Conservation (phyloP, 92 coral and sea anemone species). For the Meandrina meandrites region DNA sequence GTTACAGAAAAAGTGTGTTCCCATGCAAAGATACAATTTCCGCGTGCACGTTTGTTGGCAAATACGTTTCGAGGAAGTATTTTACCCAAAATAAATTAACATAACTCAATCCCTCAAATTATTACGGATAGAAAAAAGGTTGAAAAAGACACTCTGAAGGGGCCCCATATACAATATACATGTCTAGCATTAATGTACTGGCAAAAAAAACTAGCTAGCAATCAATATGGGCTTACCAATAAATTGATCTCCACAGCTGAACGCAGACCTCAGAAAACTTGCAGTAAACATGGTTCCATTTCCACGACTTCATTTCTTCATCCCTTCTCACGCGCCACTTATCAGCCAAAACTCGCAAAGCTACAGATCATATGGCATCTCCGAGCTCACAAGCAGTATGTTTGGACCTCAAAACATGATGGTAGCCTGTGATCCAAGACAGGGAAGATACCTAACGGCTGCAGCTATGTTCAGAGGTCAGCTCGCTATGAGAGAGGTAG, state of each 20-base stretch:
- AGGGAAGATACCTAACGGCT: constrained; percentile 89
- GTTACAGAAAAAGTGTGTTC: too few species aligned
- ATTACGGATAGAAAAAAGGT: background rate
- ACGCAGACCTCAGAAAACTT: constrained; percentile 92
- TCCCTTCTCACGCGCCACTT: constrained; percentile 94
- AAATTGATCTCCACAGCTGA: constrained; percentile 50
- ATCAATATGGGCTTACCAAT: constrained; percentile 2
- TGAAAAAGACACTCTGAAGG: too few species aligned
- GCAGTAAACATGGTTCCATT: constrained; percentile 99
- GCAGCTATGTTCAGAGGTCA: constrained; percentile 99
- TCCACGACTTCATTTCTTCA: constrained; percentile 96
- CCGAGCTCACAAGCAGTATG: constrained; percentile 92
- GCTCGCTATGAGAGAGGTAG: constrained; percentile 96
- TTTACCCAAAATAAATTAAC: background rate
- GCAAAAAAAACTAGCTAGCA: too few species aligned
- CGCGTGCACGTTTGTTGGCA: too few species aligned
- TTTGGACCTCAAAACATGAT: constrained; percentile 96
- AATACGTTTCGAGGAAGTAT: too few species aligned
- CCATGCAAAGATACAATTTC: too few species aligned
- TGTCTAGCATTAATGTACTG: too few species aligned
- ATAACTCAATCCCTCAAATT: background rate
- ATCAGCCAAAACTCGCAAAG: constrained; percentile 72
- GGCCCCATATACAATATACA: too few species aligned
- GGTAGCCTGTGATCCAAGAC: constrained; percentile 99
- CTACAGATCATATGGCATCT: constrained; percentile 79